Evolutionary conservation across 2,888 invertebrate genomes (phyloP).

Genomic region (Andrena fulva): DNA sequence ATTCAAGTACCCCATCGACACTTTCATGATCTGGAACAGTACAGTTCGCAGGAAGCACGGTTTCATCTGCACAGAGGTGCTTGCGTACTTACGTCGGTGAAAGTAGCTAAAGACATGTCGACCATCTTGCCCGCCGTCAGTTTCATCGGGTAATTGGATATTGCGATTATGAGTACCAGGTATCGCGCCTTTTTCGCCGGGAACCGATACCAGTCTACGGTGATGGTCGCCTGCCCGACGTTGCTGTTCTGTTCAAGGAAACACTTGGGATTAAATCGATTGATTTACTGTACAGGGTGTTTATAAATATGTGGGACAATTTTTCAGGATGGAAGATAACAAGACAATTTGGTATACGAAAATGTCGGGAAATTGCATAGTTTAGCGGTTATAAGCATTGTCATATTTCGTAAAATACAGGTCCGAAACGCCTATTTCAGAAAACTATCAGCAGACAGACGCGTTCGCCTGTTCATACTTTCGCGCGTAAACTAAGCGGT

Average conservation of each 20-base stretch:
- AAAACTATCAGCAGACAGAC: too few relatives aligned
- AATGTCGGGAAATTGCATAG: too few relatives aligned
- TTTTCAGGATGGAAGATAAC: too few relatives aligned
- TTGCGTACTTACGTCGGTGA: constrained; percentile 66
- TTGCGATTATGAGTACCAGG: constrained; percentile 64
- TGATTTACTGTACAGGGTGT: too few relatives aligned
- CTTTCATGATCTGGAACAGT: constrained; percentile 54
- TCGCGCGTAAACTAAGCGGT: too few relatives aligned
- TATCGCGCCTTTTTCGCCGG: constrained; percentile 56
- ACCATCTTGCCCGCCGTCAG: constrained; percentile 72
- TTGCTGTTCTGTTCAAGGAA: constrained; percentile 20
- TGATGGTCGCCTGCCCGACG: constrained; percentile 24
- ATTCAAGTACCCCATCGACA: constrained; percentile 60
- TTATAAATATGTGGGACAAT: too few relatives aligned
- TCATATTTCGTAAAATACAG: too few relatives aligned
- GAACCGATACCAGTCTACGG: constrained; percentile 69
- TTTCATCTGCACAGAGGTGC: neutral
- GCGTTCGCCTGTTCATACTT: too few relatives aligned
- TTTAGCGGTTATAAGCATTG: too few relatives aligned
- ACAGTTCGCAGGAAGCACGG: too few relatives aligned
- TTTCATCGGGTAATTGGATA: constrained; percentile 64
- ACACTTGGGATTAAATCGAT: neutral
- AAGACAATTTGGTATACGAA: too few relatives aligned
- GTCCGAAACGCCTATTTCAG: too few relatives aligned
- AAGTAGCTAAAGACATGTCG: constrained; percentile 69